Evolutionary conservation across 2,888 invertebrate genomes (phyloP).

Genomic region (Drosophila parthenogenetica): DNA sequence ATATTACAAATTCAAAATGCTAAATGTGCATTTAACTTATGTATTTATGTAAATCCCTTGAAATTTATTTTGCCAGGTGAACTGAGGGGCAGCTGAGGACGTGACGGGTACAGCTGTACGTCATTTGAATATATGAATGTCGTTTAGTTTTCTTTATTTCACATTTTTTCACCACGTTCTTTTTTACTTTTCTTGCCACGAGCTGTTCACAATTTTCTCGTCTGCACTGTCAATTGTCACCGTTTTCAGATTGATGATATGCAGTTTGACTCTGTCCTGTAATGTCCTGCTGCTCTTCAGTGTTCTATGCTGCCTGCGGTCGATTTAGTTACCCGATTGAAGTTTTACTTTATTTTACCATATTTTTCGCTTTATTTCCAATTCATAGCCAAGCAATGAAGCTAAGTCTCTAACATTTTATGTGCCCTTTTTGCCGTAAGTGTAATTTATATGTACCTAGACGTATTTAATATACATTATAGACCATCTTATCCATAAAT

Average conservation of each 20-base stretch:
- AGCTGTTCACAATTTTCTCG: slow-evolving; percentile 42
- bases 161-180: background rate
- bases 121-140: slow-evolving; percentile 67
- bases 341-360: slow-evolving; percentile 28
- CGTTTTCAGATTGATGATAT: slow-evolving; percentile 66
- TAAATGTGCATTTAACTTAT: slow-evolving; percentile 83
- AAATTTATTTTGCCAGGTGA: slow-evolving; percentile 72
- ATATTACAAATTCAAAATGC: slow-evolving; percentile 82
- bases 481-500: slow-evolving; percentile 53
- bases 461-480: background rate
- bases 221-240: slow-evolving; percentile 74
- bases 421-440: slow-evolving; percentile 16
- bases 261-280: slow-evolving; percentile 4
- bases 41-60: slow-evolving; percentile 82
- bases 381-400: slow-evolving; percentile 46
- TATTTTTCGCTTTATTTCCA: slow-evolving; percentile 39
- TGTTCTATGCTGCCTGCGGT: slow-evolving; percentile 25
- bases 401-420: slow-evolving; percentile 26
- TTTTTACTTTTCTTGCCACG: slow-evolving; percentile 27
- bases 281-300: background rate
- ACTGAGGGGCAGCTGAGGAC: background rate
- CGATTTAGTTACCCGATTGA: slow-evolving; percentile 12
- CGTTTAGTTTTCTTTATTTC: slow-evolving; percentile 15
- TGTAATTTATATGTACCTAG: slow-evolving; percentile 2
- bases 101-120: slow-evolving; percentile 47